phyloP scores from a whole-genome alignment of 2,888 invertebrate genomes.

The Cosmopolites sordidus region DNA sequence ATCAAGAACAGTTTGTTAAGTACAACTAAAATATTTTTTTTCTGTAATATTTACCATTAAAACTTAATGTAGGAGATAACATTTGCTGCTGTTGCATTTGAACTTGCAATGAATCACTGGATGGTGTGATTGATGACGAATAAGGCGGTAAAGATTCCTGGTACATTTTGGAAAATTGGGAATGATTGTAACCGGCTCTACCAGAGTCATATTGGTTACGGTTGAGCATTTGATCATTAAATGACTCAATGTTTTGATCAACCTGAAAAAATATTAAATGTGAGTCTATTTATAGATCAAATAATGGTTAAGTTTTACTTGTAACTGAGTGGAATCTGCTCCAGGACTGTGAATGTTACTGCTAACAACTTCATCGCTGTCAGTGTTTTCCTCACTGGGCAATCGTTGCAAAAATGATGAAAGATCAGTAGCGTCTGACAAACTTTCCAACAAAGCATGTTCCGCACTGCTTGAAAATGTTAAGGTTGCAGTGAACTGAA shows the following conservation, averaged over 20 bases:
- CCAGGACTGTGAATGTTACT: slow-evolving; percentile 70
- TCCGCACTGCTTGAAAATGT: slow-evolving; percentile 77
- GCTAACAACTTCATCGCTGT: slow-evolving; percentile 60
- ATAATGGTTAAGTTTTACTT: slow-evolving; percentile 22
- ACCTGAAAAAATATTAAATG: slow-evolving; percentile 36
- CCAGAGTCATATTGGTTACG: slow-evolving; percentile 43
- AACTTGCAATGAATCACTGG: slow-evolving; percentile 51
- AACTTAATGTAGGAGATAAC: slow-evolving; percentile 50
- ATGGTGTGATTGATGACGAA: slow-evolving; percentile 40
- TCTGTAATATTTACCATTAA: slow-evolving; percentile 15
- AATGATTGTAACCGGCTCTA: slow-evolving; percentile 37
- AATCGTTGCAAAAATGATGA: slow-evolving; percentile 69
- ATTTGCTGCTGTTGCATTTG: slow-evolving; percentile 64
- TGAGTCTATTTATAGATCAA: no score
- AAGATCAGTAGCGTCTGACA: slow-evolving; percentile 76
- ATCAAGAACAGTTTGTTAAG: not conserved
- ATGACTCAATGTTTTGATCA: slow-evolving; percentile 62
- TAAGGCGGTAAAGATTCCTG: slow-evolving; percentile 45
- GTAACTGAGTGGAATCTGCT: slow-evolving; percentile 57
- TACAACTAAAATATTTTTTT: no score
- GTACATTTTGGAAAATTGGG: slow-evolving; percentile 47
- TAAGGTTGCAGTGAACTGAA: slow-evolving; percentile 77
- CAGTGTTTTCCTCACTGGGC: slow-evolving; percentile 58
- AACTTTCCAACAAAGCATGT: slow-evolving; percentile 69
- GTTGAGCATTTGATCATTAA: slow-evolving; percentile 69